phyloP scores from a whole-genome alignment of 2,888 invertebrate species.

The Poecilus cupreus region DNA sequence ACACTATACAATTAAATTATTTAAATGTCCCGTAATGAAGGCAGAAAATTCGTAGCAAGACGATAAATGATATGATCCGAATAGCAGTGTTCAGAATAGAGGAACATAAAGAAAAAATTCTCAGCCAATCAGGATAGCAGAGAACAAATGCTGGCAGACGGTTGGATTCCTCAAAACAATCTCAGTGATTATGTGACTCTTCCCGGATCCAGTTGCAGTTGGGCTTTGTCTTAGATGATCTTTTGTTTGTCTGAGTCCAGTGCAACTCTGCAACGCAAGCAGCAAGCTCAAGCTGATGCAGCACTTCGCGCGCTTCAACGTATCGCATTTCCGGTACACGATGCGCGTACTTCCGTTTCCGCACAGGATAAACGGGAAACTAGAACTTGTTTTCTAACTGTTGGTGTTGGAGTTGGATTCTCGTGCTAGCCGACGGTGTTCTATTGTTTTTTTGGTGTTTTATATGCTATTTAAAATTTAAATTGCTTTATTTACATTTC shows the following conservation, averaged over 20 bases:
- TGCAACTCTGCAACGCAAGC: not conserved
- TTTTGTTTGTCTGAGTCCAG: constrained; percentile 10
- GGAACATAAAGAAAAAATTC: no score
- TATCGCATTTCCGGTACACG: constrained; percentile 44
- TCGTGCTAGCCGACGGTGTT: not conserved
- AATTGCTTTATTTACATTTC: constrained; percentile 16
- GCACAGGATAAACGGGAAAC: constrained; percentile 34
- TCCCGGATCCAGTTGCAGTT: not conserved
- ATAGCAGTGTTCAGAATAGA: no score
- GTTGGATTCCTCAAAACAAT: no score
- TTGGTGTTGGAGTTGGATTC: not conserved
- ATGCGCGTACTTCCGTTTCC: constrained; percentile 30
- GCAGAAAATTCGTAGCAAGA: no score
- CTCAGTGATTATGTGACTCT: no score
- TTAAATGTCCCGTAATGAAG: no score
- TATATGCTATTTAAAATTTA: not conserved
- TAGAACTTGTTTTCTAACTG: constrained; percentile 39
- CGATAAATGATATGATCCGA: no score
- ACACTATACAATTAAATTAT: no score
- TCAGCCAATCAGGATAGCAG: no score
- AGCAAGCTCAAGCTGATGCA: constrained; percentile 27
- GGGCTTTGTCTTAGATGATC: constrained; percentile 10
- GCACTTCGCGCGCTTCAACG: constrained; percentile 19
- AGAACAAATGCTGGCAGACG: no score
- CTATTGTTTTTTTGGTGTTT: constrained; percentile 4